Conservation (phyloP, 2,888 invertebrate genomes). For the Acrobasis consociella region DNA sequence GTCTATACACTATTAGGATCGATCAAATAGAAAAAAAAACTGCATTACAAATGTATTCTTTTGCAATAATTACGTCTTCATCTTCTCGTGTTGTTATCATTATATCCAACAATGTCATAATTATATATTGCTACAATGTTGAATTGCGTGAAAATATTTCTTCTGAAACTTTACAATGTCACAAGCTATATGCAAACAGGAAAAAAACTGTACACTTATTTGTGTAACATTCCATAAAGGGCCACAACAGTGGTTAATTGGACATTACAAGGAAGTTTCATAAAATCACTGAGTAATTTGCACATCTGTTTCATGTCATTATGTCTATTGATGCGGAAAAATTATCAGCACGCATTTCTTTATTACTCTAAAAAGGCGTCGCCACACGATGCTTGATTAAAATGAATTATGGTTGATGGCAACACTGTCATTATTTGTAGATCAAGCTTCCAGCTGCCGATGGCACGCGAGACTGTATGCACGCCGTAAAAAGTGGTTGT, state of each 20-base stretch:
- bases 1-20: too few relatives aligned
- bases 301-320: slow-evolving; percentile 50
- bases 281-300: slow-evolving; percentile 50
- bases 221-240: slow-evolving; percentile 31
- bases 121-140: background rate
- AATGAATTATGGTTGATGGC: slow-evolving; percentile 64
- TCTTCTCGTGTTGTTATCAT: too few relatives aligned
- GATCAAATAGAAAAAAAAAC: too few relatives aligned
- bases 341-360: slow-evolving; percentile 72
- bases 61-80: too few relatives aligned
- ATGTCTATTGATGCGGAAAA: slow-evolving; percentile 58
- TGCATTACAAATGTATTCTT: too few relatives aligned
- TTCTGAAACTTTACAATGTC: background rate
- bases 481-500: slow-evolving; percentile 16
- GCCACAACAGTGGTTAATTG: slow-evolving; percentile 40
- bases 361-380: slow-evolving; percentile 40
- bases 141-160: background rate
- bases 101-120: too few relatives aligned
- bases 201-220: slow-evolving; percentile 33
- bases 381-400: slow-evolving; percentile 53
- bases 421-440: slow-evolving; percentile 74
- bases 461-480: slow-evolving; percentile 49
- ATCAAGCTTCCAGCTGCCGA: slow-evolving; percentile 59
- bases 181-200: slow-evolving; percentile 22
- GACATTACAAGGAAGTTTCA: slow-evolving; percentile 50